Conservation (phyloP, 2,888 invertebrate species). For the Corbicula japonica region DNA sequence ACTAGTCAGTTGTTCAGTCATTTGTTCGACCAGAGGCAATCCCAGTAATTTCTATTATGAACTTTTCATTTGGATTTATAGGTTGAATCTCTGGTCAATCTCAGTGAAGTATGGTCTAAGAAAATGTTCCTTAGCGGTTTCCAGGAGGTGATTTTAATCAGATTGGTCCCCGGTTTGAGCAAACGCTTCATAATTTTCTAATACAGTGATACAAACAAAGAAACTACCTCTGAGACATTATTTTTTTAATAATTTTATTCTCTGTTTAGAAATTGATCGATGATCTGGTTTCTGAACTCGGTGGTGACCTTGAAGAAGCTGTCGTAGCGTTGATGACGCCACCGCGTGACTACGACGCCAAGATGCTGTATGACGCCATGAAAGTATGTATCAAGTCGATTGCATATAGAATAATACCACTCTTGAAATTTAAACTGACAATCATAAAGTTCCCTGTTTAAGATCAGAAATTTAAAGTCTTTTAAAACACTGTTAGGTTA, state of each 20-base stretch:
- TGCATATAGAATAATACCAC: too few relatives aligned
- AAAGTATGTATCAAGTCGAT: constrained; percentile 85
- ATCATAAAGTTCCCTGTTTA: too few relatives aligned
- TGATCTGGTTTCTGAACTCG: constrained; percentile 90
- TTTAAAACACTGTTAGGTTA: too few relatives aligned
- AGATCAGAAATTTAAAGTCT: too few relatives aligned
- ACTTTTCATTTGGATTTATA: too few relatives aligned
- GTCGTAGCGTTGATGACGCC: constrained; percentile 94
- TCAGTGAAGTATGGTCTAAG: neutral
- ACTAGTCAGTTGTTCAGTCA: too few relatives aligned
- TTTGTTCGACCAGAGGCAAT: too few relatives aligned
- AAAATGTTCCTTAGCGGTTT: neutral
- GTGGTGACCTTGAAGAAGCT: constrained; percentile 94
- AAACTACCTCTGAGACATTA: neutral
- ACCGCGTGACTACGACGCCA: constrained; percentile 93
- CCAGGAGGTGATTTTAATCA: neutral
- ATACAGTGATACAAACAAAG: neutral
- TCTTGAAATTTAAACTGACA: too few relatives aligned
- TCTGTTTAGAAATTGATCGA: constrained; percentile 77
- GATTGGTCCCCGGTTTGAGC: neutral
- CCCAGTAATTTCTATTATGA: too few relatives aligned
- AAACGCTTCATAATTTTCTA: neutral
- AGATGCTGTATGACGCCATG: constrained; percentile 93
- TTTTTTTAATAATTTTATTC: neutral
- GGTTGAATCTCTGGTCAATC: too few relatives aligned